Percentiles rank a stretch among this genome's conserved stretches.
Evolutionary conservation across 2,888 invertebrate species (phyloP).

Genomic region (Lasioglossum calceatum): DNA sequence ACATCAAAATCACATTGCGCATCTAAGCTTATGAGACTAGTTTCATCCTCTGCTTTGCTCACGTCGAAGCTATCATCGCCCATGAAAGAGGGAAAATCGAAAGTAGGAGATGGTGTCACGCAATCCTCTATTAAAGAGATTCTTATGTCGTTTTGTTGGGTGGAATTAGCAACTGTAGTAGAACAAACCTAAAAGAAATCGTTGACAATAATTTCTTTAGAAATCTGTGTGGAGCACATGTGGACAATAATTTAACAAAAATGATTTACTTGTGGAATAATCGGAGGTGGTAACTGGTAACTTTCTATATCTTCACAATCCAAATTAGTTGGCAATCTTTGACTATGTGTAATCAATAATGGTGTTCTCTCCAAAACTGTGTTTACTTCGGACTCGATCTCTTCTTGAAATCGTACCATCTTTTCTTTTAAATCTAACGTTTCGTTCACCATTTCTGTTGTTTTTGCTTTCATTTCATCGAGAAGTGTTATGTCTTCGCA

Average conservation of each 20-base stretch:
- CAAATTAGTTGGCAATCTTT: slow-evolving; percentile 88
- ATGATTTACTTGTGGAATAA: slow-evolving; percentile 84
- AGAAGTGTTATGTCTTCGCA: slow-evolving; percentile 91
- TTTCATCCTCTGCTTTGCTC: slow-evolving; percentile 81
- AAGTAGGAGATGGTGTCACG: slow-evolving; percentile 82
- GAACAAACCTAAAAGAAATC: slow-evolving; percentile 50
- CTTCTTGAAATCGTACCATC: slow-evolving; percentile 90
- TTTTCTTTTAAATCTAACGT: slow-evolving; percentile 89
- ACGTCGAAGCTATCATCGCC: slow-evolving; percentile 79
- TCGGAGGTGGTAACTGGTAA: slow-evolving; percentile 86
- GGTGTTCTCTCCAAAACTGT: slow-evolving; percentile 91
- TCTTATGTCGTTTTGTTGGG: slow-evolving; percentile 63
- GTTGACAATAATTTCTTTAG: not conserved
- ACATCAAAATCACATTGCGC: slow-evolving; percentile 76
- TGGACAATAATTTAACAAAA: not conserved
- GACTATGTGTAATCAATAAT: slow-evolving; percentile 87
- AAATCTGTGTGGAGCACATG: not conserved
- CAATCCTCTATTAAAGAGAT: slow-evolving; percentile 77
- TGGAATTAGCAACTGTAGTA: slow-evolving; percentile 25
- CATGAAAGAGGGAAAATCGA: slow-evolving; percentile 81
- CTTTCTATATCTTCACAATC: slow-evolving; percentile 85
- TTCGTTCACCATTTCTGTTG: slow-evolving; percentile 87
- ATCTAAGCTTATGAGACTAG: slow-evolving; percentile 82
- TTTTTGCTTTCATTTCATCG: slow-evolving; percentile 88
- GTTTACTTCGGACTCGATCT: slow-evolving; percentile 90